Conservation (phyloP, 2,797 vertebrate species). For the Acanthis flammea region DNA sequence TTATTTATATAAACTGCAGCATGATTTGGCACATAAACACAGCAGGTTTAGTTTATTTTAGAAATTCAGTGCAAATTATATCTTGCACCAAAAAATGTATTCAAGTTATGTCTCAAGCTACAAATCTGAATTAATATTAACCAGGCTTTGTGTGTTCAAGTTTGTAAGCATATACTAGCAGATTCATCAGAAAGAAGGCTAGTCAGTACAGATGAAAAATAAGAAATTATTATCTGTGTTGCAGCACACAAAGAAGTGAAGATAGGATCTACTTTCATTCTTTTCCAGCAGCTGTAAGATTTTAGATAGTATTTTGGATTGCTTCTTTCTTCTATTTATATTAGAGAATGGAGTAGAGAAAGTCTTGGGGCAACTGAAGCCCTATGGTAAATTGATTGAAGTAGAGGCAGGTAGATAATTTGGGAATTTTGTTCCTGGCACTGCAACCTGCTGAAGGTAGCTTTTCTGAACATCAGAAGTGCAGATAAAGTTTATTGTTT, state of each 20-base stretch:
- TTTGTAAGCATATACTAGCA: neutral
- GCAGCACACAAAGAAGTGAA: neutral
- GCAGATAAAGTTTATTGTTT: neutral
- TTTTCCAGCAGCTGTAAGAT: neutral
- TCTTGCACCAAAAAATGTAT: neutral
- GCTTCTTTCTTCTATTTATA: neutral
- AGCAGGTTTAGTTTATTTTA: conserved; percentile 6
- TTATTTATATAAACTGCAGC: neutral
- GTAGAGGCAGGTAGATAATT: neutral
- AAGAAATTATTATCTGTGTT: neutral
- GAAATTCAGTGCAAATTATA: neutral
- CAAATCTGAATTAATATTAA: neutral
- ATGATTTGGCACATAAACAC: neutral
- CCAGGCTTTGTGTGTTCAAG: neutral
- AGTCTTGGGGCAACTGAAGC: neutral
- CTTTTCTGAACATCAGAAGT: conserved; percentile 8
- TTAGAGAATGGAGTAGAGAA: neutral
- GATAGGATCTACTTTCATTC: conserved; percentile 10
- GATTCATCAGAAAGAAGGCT: neutral
- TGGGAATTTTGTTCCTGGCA: neutral
- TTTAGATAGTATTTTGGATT: neutral
- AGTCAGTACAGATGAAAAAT: neutral
- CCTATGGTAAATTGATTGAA: neutral
- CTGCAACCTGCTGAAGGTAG: neutral
- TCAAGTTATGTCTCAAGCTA: neutral